Evolutionary conservation across 2,113 vertebrate species (phyloP).

Genomic region (Aldabrachelys gigantea): DNA sequence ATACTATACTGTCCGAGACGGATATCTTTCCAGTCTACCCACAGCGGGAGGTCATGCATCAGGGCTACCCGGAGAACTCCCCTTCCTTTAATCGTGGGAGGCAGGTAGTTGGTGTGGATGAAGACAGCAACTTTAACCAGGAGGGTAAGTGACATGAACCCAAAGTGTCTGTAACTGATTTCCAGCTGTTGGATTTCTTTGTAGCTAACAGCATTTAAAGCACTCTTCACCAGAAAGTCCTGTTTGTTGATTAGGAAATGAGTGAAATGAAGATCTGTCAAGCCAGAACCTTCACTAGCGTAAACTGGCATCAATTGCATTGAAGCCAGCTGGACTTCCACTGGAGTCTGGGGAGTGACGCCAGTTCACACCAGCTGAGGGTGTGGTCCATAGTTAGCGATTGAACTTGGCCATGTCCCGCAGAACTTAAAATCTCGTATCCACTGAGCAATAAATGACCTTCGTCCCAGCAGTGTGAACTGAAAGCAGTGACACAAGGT

Average conservation of each 20-base stretch:
- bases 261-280: neutral
- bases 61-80: neutral
- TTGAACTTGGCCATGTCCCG: neutral
- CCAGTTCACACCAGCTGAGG: neutral
- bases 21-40: constrained; percentile 30
- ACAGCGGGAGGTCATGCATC: neutral
- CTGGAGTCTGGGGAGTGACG: neutral
- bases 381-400: too few species aligned
- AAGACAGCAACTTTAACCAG: constrained; percentile 80
- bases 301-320: neutral
- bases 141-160: constrained; percentile 82
- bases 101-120: constrained; percentile 84
- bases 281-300: neutral
- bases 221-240: neutral
- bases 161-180: neutral
- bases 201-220: neutral
- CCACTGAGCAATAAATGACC: neutral
- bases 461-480: neutral
- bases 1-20: neutral
- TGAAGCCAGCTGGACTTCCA: neutral
- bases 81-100: constrained; percentile 63
- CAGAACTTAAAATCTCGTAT: neutral
- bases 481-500: neutral
- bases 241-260: neutral
- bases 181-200: neutral